A percentile compares a stretch with the other conserved stretches of the same genome.
Evolutionary conservation across 2,797 vertebrate species (phyloP).

Genomic region (Phataginus tricuspis): DNA sequence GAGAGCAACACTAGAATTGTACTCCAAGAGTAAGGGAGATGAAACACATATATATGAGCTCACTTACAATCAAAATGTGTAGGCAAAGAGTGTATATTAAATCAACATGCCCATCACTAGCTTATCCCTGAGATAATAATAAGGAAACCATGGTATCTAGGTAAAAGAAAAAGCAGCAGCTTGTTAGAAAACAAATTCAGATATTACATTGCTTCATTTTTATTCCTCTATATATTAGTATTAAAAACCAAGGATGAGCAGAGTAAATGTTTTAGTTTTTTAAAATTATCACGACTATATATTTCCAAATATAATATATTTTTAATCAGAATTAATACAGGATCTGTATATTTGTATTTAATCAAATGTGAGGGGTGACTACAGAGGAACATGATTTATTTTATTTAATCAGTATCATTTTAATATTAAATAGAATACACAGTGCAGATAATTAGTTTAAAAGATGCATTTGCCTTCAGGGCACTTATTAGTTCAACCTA

Average conservation of each 20-base stretch:
- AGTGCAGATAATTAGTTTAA: slow-evolving; percentile 79
- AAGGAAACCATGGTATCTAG: neutral
- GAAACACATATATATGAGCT: neutral
- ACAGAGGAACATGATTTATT: slow-evolving; percentile 66
- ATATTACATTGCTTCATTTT: neutral
- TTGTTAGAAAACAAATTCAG: slow-evolving; percentile 26
- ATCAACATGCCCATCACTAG: neutral
- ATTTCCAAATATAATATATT: slow-evolving; percentile 69
- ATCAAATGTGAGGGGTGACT: slow-evolving; percentile 69
- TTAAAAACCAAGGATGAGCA: slow-evolving; percentile 39
- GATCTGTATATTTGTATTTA: slow-evolving; percentile 73
- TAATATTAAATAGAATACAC: slow-evolving; percentile 77
- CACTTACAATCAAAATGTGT: neutral
- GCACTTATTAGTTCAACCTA: slow-evolving; percentile 72
- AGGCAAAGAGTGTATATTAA: neutral
- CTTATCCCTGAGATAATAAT: neutral
- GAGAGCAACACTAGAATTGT: neutral
- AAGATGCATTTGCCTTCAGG: slow-evolving; percentile 78
- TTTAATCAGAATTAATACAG: slow-evolving; percentile 73
- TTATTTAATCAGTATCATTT: slow-evolving; percentile 74
- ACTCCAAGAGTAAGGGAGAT: neutral
- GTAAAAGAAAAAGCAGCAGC: neutral
- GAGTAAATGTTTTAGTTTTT: slow-evolving; percentile 60
- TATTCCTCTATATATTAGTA: neutral
- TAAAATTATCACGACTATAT: slow-evolving; percentile 43